phyloP scores from a whole-genome alignment of 2,113 vertebrate genomes.

The Erinaceus europaeus region DNA sequence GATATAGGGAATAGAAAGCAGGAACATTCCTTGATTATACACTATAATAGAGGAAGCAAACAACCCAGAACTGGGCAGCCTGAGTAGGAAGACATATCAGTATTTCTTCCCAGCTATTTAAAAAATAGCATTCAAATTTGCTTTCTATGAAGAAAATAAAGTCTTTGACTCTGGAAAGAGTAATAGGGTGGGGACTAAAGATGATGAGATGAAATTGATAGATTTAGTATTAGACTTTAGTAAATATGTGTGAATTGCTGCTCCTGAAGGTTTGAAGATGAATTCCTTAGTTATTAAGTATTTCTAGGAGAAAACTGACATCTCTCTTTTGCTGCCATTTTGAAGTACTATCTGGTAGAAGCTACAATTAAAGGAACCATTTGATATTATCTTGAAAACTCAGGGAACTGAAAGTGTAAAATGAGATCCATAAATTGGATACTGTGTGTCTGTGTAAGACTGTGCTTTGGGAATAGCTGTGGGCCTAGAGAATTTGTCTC shows the following conservation, averaged over 20 bases:
- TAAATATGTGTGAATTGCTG: not conserved
- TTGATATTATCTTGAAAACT: not conserved
- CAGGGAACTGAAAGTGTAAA: not conserved
- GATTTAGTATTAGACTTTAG: not conserved
- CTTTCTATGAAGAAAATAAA: not conserved
- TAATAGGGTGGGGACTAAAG: not conserved
- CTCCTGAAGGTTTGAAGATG: not conserved
- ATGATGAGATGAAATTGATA: not conserved
- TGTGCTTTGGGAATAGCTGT: not conserved
- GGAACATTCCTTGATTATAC: not conserved
- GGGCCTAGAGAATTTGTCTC: not conserved
- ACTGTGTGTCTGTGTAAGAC: not conserved
- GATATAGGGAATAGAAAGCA: not conserved
- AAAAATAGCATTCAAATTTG: too few species aligned
- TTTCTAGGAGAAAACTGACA: not conserved
- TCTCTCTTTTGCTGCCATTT: slow-evolving; percentile 6
- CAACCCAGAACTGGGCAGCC: not conserved
- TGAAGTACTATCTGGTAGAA: not conserved
- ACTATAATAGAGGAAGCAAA: not conserved
- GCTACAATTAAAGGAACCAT: not conserved
- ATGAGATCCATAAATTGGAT: not conserved
- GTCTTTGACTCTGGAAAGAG: not conserved
- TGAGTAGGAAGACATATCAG: not conserved
- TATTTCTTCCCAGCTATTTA: too few species aligned
- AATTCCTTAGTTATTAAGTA: not conserved